Percentiles rank a stretch among this genome's conserved stretches.
These are phyloP conservation scores for Acanthiza pusilla DNA, from an alignment of 2,797 vertebrate species.

Conservation along the genomic window DNA sequence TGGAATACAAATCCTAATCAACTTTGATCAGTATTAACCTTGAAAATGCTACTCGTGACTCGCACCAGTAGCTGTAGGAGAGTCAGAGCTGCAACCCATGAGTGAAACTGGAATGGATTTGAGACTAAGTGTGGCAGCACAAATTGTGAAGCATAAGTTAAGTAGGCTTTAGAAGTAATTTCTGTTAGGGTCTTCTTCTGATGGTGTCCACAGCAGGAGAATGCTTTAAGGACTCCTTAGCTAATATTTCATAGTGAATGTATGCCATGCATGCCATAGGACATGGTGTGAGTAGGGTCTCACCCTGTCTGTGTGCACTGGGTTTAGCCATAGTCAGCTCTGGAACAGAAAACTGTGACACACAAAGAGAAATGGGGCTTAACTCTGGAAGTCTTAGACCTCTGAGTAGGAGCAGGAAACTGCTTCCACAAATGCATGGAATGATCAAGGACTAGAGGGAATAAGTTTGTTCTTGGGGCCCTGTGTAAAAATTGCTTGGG, in stretches of 20 bases:
- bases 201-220: neutral
- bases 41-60: neutral
- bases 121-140: neutral
- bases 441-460: neutral
- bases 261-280: neutral
- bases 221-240: neutral
- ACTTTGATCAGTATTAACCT: neutral
- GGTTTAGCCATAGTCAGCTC: neutral
- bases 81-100: neutral
- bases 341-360: neutral
- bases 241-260: neutral
- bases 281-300: neutral
- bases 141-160: neutral
- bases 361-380: neutral
- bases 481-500: neutral
- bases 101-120: neutral
- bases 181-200: neutral
- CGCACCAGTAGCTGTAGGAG: neutral
- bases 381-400: neutral
- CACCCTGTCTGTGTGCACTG: neutral
- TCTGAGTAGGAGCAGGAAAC: neutral
- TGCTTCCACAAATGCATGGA: neutral
- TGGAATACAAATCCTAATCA: neutral
- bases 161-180: neutral
- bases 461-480: neutral